Conservation (phyloP, 2,113 vertebrate species). For the Megaceryle maxima region DNA sequence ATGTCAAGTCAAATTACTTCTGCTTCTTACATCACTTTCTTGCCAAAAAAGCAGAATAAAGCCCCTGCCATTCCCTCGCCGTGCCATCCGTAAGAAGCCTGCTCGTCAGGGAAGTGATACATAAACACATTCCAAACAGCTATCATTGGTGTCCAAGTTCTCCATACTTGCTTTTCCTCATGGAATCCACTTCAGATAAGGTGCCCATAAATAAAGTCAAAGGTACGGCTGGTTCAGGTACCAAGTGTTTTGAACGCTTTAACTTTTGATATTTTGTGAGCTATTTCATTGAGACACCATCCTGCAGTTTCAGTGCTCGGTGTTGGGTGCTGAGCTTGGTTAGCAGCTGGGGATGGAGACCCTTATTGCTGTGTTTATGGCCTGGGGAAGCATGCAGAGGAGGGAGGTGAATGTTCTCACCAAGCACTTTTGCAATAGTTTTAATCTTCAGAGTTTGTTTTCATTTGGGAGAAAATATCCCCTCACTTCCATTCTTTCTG, state of each 20-base stretch:
- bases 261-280: neutral
- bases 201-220: neutral
- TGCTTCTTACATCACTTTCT: neutral
- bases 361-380: rapidly evolving
- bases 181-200: neutral
- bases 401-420: neutral
- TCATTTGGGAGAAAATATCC: neutral
- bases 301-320: rapidly evolving
- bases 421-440: rapidly evolving
- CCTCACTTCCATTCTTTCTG: neutral
- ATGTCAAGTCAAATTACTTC: neutral
- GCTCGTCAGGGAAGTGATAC: neutral
- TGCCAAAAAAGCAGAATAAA: neutral
- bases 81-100: rapidly evolving
- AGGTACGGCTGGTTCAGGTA: rapidly evolving
- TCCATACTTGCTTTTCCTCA: neutral
- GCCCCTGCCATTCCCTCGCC: neutral
- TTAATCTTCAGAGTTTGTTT: neutral
- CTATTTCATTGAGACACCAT: rapidly evolving
- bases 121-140: neutral
- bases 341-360: neutral
- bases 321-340: neutral
- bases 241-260: neutral
- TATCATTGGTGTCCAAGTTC: neutral
- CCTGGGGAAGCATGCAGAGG: rapidly evolving